Conservation (phyloP, 2,888 invertebrate genomes). For the Plagodis pulveraria region DNA sequence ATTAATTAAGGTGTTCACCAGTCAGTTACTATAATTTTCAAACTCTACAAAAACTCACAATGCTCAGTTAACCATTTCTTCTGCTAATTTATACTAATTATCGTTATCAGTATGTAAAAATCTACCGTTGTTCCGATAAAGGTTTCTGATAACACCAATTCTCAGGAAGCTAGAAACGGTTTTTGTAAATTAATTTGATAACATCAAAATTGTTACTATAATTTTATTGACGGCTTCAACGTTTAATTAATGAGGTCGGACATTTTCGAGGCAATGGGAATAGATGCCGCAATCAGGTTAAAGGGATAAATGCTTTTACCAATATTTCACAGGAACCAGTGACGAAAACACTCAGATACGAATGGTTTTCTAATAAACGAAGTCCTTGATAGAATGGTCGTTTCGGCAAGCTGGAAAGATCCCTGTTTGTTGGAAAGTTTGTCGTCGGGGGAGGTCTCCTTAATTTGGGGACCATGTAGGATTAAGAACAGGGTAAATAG, state of each 20-base stretch:
- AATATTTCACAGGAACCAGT: conserved; percentile 45
- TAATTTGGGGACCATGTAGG: conserved; percentile 54
- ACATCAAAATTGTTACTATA: conserved; percentile 35
- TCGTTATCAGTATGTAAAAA: conserved; percentile 35
- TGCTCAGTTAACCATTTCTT: conserved; percentile 26
- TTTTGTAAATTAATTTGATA: conserved; percentile 40
- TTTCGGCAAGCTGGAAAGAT: conserved; percentile 39
- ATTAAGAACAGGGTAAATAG: conserved; percentile 79
- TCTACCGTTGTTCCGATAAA: conserved; percentile 36
- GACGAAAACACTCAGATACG: conserved; percentile 29
- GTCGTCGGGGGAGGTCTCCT: conserved; percentile 36
- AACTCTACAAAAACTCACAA: conserved; percentile 14
- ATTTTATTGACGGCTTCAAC: conserved; percentile 10
- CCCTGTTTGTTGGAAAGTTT: conserved; percentile 28
- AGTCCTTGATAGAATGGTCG: conserved; percentile 40
- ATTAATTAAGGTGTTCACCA: conserved; percentile 19
- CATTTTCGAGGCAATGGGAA: conserved; percentile 48
- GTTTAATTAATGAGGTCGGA: conserved; percentile 27
- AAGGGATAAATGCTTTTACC: conserved; percentile 55
- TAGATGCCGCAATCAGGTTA: conserved; percentile 48
- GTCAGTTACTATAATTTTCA: conserved; percentile 10
- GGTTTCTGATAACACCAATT: conserved; percentile 41
- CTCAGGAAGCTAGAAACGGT: conserved; percentile 40
- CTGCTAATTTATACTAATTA: conserved; percentile 36
- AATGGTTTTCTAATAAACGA: conserved; percentile 22